Conservation (phyloP, 2,888 invertebrate species). For the Lottia scabra region DNA sequence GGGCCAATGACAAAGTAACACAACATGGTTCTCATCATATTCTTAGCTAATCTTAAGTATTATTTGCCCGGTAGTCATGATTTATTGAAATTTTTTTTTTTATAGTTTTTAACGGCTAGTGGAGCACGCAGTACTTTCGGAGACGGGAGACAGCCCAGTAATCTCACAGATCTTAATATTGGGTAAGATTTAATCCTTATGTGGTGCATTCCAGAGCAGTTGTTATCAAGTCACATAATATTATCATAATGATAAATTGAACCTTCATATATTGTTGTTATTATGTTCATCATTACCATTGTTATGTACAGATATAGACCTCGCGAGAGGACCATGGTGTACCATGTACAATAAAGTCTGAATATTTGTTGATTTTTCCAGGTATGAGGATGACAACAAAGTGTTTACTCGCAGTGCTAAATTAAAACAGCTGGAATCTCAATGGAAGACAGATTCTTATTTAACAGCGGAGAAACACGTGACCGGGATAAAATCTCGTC, state of each 20-base stretch:
- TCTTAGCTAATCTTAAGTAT: too few species aligned
- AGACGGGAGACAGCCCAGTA: constrained; percentile 11
- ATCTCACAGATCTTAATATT: constrained; percentile 13
- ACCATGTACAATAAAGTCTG: too few species aligned
- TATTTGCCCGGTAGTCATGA: too few species aligned
- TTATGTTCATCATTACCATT: too few species aligned
- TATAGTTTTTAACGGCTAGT: constrained; percentile 5
- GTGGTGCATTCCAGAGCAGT: too few species aligned
- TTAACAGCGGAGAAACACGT: not conserved
- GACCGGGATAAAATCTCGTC: not conserved
- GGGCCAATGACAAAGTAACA: too few species aligned
- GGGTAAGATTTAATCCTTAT: constrained; percentile 5
- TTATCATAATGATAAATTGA: too few species aligned
- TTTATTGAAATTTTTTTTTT: not conserved
- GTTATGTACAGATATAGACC: too few species aligned
- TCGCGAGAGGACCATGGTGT: too few species aligned
- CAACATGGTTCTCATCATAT: too few species aligned
- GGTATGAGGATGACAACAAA: constrained; percentile 41
- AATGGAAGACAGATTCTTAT: not conserved
- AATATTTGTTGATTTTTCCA: constrained; percentile 16
- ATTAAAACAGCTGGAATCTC: constrained; percentile 39
- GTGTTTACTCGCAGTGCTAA: constrained; percentile 58
- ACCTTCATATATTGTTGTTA: too few species aligned
- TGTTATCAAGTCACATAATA: too few species aligned
- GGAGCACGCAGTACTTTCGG: not conserved